phyloP scores from a whole-genome alignment of 2,888 invertebrate species.

The Caprella mutica region DNA sequence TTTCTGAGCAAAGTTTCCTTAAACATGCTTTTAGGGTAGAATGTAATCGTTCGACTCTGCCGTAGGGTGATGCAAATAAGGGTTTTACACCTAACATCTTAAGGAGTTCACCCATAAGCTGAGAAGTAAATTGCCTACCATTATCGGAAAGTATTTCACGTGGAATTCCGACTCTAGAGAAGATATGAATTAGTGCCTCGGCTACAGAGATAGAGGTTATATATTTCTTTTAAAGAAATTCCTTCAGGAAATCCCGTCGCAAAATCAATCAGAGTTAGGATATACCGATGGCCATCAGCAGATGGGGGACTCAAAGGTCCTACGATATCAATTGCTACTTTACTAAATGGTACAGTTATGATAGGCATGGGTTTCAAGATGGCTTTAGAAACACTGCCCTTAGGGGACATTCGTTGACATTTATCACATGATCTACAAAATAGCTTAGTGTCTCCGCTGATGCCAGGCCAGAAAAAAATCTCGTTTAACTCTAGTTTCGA shows the following conservation, averaged over 20 bases:
- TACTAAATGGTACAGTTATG: neutral
- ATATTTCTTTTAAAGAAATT: neutral
- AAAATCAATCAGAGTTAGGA: constrained; percentile 3
- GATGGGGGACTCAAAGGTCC: neutral
- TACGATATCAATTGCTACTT: neutral
- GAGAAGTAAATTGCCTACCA: too few relatives aligned
- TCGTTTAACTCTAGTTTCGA: neutral
- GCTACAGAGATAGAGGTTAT: too few relatives aligned
- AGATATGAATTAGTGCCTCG: too few relatives aligned
- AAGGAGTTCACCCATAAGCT: too few relatives aligned
- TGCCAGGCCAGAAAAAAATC: neutral
- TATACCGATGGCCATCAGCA: constrained; percentile 3
- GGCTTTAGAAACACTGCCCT: neutral
- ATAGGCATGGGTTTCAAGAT: neutral
- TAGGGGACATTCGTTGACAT: neutral
- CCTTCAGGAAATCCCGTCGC: constrained; percentile 2
- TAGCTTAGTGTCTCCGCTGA: neutral
- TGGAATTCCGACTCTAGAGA: too few relatives aligned
- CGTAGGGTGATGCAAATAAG: too few relatives aligned
- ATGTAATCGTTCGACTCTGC: too few relatives aligned
- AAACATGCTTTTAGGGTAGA: too few relatives aligned
- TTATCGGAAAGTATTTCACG: too few relatives aligned
- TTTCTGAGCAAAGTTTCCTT: too few relatives aligned
- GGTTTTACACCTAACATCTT: too few relatives aligned
- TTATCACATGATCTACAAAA: neutral